Conservation (phyloP, 2,888 invertebrate genomes). For the Ptilodon capucinus region DNA sequence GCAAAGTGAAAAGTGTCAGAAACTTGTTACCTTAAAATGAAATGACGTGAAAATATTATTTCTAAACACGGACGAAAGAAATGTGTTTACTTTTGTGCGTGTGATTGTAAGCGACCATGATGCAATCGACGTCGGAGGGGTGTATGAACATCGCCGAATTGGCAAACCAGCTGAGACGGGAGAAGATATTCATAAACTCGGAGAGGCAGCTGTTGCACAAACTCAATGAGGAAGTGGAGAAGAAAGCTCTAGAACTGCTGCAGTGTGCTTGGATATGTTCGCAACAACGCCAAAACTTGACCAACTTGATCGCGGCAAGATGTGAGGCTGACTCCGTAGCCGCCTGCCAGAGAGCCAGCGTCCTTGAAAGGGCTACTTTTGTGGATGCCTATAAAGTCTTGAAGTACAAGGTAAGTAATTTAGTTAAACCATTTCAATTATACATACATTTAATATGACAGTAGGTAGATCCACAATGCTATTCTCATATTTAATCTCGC, state of each 20-base stretch:
- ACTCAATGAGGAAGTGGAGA: conserved; percentile 87
- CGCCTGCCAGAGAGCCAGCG: conserved; percentile 86
- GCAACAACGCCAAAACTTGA: conserved; percentile 92
- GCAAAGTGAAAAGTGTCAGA: conserved; percentile 45
- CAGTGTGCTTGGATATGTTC: conserved; percentile 94
- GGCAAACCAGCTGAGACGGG: conserved; percentile 87
- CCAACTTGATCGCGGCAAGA: conserved; percentile 88
- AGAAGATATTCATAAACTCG: conserved; percentile 92
- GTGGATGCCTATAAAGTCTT: conserved; percentile 92
- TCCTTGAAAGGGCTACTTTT: conserved; percentile 82
- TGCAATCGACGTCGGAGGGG: conserved; percentile 76
- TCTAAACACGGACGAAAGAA: conserved; percentile 32
- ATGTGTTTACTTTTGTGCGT: conserved; percentile 43
- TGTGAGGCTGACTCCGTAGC: conserved; percentile 89
- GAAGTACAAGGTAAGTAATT: conserved; percentile 88
- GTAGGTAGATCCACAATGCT: no score
- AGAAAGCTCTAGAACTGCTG: conserved; percentile 78
- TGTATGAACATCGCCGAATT: conserved; percentile 78
- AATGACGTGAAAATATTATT: conserved; percentile 53
- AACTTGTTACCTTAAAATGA: conserved; percentile 44
- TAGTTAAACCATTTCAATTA: background rate
- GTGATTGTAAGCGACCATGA: conserved; percentile 53
- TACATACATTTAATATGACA: background rate
- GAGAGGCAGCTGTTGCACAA: conserved; percentile 92
- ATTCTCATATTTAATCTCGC: no score